Evolutionary conservation across 2,113 vertebrate species (phyloP).

Genomic region (Calidris pygmaea): DNA sequence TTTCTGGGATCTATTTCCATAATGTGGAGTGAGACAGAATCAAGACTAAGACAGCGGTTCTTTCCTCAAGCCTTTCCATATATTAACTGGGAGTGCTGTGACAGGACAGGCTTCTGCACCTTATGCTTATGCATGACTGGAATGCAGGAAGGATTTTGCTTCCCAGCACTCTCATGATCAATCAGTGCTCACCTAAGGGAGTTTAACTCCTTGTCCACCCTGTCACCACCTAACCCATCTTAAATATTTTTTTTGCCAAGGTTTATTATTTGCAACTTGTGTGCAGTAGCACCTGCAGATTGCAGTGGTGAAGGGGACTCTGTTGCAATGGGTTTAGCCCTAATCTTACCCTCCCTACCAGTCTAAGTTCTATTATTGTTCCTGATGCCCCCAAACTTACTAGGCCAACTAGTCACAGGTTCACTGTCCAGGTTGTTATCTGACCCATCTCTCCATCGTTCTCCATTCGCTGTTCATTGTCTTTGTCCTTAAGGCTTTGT

Average conservation of each 20-base stretch:
- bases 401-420: background rate
- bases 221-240: background rate
- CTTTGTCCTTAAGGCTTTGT: background rate
- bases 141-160: background rate
- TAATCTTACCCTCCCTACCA: background rate
- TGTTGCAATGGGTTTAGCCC: background rate
- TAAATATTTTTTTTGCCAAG: background rate
- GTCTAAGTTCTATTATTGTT: background rate
- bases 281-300: background rate
- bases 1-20: background rate
- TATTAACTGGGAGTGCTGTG: background rate
- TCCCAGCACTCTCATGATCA: background rate
- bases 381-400: background rate
- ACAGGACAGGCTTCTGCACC: background rate
- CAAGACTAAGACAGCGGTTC: background rate
- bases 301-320: background rate
- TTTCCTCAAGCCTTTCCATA: background rate
- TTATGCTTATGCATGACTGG: background rate
- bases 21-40: background rate
- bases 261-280: background rate
- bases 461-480: background rate
- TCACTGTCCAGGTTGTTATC: background rate
- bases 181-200: background rate
- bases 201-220: background rate
- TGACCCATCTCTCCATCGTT: background rate